phyloP scores from a whole-genome alignment of 2,888 invertebrate genomes.

The Ecdyonurus torrentis region DNA sequence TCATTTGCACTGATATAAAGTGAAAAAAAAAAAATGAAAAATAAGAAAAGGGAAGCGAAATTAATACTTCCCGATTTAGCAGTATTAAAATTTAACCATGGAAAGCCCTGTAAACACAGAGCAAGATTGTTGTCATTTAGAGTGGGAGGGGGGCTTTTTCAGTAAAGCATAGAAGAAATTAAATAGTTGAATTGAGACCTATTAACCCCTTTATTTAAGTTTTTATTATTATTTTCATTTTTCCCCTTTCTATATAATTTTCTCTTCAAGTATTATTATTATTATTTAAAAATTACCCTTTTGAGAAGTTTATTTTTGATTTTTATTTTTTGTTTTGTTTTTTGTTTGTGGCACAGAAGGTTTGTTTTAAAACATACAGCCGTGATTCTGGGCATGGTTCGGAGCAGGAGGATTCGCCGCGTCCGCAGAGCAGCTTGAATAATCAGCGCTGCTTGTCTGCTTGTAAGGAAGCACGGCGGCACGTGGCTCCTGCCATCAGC shows the following conservation, averaged over 20 bases:
- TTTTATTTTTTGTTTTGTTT: slow-evolving; percentile 10
- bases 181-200: too few species aligned
- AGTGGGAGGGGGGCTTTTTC: too few species aligned
- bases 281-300: too few species aligned
- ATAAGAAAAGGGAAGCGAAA: too few species aligned
- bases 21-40: too few species aligned
- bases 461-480: slow-evolving; percentile 35
- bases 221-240: background rate
- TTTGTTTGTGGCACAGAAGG: slow-evolving; percentile 42
- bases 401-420: slow-evolving; percentile 47
- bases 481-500: slow-evolving; percentile 23
- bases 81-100: too few species aligned
- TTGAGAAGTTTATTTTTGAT: slow-evolving; percentile 11
- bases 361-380: slow-evolving; percentile 66
- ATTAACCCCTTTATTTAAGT: background rate
- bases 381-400: slow-evolving; percentile 45
- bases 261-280: too few species aligned
- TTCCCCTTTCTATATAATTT: background rate
- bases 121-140: too few species aligned
- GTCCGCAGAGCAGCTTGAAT: slow-evolving; percentile 30
- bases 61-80: too few species aligned
- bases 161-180: too few species aligned
- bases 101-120: too few species aligned
- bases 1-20: too few species aligned
- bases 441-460: slow-evolving; percentile 29